These are phyloP conservation scores for Reticulitermes lucifugus DNA, from an alignment of 2,888 invertebrate species.

Conservation along the genomic window DNA sequence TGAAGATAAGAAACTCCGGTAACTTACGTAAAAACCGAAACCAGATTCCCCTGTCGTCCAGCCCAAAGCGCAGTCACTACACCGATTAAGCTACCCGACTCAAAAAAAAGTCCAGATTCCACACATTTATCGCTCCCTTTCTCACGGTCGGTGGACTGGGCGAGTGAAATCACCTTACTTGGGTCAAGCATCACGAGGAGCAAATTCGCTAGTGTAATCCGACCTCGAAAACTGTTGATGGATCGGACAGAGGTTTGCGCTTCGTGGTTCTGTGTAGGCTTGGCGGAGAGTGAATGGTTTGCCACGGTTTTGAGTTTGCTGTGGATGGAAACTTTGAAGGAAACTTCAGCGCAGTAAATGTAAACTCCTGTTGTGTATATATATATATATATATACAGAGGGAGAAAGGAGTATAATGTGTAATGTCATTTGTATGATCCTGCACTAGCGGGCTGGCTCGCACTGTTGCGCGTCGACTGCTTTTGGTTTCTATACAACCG, in stretches of 20 bases:
- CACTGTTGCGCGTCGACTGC: not conserved
- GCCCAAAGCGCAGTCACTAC: too few species aligned
- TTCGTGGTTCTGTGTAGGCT: not conserved
- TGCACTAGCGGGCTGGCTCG: not conserved
- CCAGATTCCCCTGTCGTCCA: too few species aligned
- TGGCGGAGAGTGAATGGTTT: not conserved
- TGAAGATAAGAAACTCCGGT: too few species aligned
- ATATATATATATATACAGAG: not conserved
- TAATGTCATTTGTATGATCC: slow-evolving; percentile 35
- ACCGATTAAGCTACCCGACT: too few species aligned
- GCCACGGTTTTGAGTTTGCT: slow-evolving; percentile 22
- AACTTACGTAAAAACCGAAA: too few species aligned
- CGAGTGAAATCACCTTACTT: too few species aligned
- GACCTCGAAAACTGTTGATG: slow-evolving; percentile 12
- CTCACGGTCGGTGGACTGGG: too few species aligned
- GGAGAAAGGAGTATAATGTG: slow-evolving; percentile 11
- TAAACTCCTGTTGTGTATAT: slow-evolving; percentile 31
- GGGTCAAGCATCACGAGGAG: too few species aligned
- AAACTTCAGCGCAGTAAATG: slow-evolving; percentile 16
- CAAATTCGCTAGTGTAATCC: not conserved
- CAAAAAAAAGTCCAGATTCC: too few species aligned
- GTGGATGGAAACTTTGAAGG: slow-evolving; percentile 26
- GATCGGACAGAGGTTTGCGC: slow-evolving; percentile 29
- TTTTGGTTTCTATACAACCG: slow-evolving; percentile 30
- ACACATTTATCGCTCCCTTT: too few species aligned